Evolutionary conservation across 2,797 vertebrate genomes (phyloP).

Genomic region (Ambastaia sidthimunki): DNA sequence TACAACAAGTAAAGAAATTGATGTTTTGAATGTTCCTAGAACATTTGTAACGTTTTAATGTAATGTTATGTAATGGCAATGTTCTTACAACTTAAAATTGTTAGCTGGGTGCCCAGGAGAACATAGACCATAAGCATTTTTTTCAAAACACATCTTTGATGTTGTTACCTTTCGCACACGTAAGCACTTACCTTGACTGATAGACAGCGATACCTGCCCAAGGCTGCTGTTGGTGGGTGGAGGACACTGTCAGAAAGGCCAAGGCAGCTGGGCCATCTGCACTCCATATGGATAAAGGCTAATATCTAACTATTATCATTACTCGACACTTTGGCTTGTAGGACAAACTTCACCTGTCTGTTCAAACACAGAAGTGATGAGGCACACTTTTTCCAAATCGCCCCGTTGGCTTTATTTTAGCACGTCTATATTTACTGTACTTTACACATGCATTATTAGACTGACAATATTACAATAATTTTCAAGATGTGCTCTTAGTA

Average conservation of each 20-base stretch:
- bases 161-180: constrained; percentile 7
- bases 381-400: neutral
- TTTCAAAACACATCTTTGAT: neutral
- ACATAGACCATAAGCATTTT: no score
- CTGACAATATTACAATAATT: neutral
- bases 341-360: constrained; percentile 53
- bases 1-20: no score
- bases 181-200: constrained; percentile 45
- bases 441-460: neutral
- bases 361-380: neutral
- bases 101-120: no score
- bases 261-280: constrained; percentile 77
- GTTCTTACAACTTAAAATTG: no score
- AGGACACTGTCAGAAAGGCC: constrained; percentile 71
- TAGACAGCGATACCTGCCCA: constrained; percentile 47
- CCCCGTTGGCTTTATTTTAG: neutral
- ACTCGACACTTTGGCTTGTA: constrained; percentile 71
- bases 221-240: constrained; percentile 37
- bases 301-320: constrained; percentile 78
- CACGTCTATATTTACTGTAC: neutral
- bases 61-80: no score
- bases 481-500: neutral
- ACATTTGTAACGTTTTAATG: no score
- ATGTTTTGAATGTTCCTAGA: no score
- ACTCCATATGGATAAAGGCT: constrained; percentile 73